Evolutionary conservation across 2,888 invertebrate genomes (phyloP).

Genomic region (Bugulina stolonifera): DNA sequence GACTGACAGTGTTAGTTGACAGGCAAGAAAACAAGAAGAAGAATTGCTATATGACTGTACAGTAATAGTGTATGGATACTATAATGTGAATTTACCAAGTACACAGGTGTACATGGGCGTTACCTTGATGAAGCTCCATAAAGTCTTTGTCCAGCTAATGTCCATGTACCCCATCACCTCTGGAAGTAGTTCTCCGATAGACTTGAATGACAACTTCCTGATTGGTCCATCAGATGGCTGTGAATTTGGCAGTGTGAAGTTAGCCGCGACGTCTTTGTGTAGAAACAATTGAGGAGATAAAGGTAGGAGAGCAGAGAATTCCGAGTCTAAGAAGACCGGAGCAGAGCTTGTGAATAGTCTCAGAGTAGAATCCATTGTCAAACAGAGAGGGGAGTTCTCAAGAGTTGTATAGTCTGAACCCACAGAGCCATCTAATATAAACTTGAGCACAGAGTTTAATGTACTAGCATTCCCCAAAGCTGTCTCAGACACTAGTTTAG

Average conservation of each 20-base stretch:
- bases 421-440: not conserved
- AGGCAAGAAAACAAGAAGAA: no score
- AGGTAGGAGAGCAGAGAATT: not conserved
- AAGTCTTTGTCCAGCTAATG: not conserved
- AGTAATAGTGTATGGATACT: no score
- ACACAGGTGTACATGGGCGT: not conserved
- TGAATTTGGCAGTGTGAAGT: not conserved
- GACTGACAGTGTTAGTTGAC: no score
- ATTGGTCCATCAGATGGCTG: not conserved
- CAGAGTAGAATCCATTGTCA: not conserved
- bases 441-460: not conserved
- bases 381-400: not conserved
- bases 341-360: not conserved
- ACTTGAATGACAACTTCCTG: not conserved
- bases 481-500: not conserved
- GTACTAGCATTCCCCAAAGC: not conserved
- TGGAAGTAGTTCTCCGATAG: not conserved
- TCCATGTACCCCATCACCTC: not conserved
- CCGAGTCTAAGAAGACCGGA: constrained; percentile 10
- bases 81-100: no score
- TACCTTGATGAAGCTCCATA: constrained; percentile 16
- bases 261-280: not conserved
- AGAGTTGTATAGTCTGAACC: not conserved
- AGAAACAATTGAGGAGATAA: not conserved
- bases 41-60: no score